Evolutionary conservation across 2,888 invertebrate species (phyloP).

Genomic region (Acronicta psi): DNA sequence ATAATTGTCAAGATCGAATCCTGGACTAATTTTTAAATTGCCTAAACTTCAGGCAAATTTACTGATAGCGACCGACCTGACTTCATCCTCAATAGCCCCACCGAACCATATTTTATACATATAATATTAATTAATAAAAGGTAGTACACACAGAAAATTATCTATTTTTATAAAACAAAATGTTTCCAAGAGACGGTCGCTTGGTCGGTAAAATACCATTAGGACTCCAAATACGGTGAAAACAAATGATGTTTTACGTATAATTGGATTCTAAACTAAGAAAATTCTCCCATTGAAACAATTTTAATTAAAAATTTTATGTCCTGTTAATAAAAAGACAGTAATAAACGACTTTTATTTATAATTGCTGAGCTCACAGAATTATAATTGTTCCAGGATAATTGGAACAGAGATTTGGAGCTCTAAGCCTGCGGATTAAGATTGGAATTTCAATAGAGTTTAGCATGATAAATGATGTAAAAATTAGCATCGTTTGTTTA

Average conservation of each 20-base stretch:
- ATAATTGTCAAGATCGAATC: too few relatives aligned
- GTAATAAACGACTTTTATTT: conserved; percentile 29
- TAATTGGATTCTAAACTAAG: not conserved
- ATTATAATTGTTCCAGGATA: conserved; percentile 23
- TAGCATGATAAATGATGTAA: conserved; percentile 1
- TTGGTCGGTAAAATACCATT: too few relatives aligned
- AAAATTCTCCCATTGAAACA: conserved; percentile 11
- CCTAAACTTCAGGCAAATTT: too few relatives aligned
- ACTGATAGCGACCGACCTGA: too few relatives aligned
- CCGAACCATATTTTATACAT: too few relatives aligned
- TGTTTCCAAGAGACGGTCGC: too few relatives aligned
- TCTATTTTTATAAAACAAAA: too few relatives aligned
- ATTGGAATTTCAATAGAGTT: conserved; percentile 4
- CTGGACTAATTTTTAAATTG: too few relatives aligned
- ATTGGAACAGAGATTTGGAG: not conserved
- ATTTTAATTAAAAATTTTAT: conserved; percentile 29
- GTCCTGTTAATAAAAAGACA: conserved; percentile 23
- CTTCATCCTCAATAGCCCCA: too few relatives aligned
- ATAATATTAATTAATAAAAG: too few relatives aligned
- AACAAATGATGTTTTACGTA: not conserved
- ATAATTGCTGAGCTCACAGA: conserved; percentile 23
- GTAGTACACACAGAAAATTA: too few relatives aligned
- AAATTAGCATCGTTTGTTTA: conserved; percentile 14
- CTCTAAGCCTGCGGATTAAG: not conserved
- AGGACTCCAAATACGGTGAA: not conserved